A percentile compares a stretch with the other conserved stretches of the same genome.
phyloP scores from a whole-genome alignment of 2,888 invertebrate species.

The Tridacna gigas region DNA sequence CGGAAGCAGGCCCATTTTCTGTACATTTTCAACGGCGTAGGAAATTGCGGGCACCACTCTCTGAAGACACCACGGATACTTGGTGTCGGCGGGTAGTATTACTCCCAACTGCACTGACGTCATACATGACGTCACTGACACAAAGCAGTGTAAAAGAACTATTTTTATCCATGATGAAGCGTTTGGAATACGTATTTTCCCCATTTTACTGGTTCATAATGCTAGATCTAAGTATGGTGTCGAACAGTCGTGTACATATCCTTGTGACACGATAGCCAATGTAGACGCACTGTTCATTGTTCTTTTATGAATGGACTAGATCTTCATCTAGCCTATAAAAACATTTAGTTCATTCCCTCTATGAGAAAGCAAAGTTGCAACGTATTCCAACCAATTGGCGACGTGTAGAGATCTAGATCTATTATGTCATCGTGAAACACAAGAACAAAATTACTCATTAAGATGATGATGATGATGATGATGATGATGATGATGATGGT shows the following conservation, averaged over 20 bases:
- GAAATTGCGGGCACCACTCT: slow-evolving; percentile 82
- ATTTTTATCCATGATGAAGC: neutral
- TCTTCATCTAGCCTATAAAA: no score
- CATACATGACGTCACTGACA: neutral
- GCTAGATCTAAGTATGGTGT: no score
- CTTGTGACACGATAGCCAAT: no score
- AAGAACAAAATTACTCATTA: neutral
- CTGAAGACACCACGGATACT: slow-evolving; percentile 73
- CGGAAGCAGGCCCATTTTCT: slow-evolving; percentile 64
- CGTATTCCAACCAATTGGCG: no score
- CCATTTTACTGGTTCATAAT: neutral
- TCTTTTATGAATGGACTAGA: no score
- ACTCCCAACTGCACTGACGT: slow-evolving; percentile 78
- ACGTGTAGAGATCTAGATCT: no score
- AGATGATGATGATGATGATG: slow-evolving; percentile 1
- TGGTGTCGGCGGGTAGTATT: slow-evolving; percentile 75
- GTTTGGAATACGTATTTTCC: neutral
- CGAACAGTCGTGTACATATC: no score
- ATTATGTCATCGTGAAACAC: no score
- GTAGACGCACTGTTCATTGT: no score
- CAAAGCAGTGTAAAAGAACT: neutral
- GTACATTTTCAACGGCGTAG: slow-evolving; percentile 79
- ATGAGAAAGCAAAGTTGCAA: no score
- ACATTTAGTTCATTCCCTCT: no score
- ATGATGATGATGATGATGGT: neutral